These are phyloP conservation scores for Capitulum mitella DNA, from an alignment of 2,888 invertebrate species.

Conservation along the genomic window DNA sequence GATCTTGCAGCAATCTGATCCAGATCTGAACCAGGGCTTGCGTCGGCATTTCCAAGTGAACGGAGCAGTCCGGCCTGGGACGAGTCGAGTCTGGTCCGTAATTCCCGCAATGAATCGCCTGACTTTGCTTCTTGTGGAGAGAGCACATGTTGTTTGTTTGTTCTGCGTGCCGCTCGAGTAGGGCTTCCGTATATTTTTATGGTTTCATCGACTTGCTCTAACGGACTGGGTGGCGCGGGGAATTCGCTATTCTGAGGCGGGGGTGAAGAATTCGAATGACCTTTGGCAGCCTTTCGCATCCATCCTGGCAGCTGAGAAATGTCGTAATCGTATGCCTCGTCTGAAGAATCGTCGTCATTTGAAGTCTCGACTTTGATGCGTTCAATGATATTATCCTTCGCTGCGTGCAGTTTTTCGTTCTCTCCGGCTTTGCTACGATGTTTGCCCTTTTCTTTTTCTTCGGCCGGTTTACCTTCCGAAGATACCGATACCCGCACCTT, in stretches of 20 bases:
- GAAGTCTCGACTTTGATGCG: not conserved
- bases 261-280: not conserved
- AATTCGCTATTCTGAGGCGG: not conserved
- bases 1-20: too few species aligned
- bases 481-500: not conserved
- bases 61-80: too few species aligned
- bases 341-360: not conserved
- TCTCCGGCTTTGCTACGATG: not conserved
- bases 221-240: too few species aligned
- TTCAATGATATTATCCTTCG: not conserved
- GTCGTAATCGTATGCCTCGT: not conserved
- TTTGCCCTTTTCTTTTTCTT: not conserved
- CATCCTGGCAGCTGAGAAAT: not conserved
- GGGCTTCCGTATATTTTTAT: not conserved
- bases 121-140: too few species aligned
- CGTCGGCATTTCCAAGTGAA: too few species aligned
- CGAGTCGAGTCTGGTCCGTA: too few species aligned
- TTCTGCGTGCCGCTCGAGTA: too few species aligned
- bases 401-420: not conserved
- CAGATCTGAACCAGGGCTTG: too few species aligned
- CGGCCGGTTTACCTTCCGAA: not conserved
- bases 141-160: too few species aligned
- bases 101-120: too few species aligned
- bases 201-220: not conserved
- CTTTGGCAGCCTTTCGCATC: not conserved